A percentile compares a stretch with the other conserved stretches of the same genome.
These are phyloP conservation scores for Tamandua tetradactyla DNA, from an alignment of 2,797 vertebrate genomes.

Conservation along the genomic window DNA sequence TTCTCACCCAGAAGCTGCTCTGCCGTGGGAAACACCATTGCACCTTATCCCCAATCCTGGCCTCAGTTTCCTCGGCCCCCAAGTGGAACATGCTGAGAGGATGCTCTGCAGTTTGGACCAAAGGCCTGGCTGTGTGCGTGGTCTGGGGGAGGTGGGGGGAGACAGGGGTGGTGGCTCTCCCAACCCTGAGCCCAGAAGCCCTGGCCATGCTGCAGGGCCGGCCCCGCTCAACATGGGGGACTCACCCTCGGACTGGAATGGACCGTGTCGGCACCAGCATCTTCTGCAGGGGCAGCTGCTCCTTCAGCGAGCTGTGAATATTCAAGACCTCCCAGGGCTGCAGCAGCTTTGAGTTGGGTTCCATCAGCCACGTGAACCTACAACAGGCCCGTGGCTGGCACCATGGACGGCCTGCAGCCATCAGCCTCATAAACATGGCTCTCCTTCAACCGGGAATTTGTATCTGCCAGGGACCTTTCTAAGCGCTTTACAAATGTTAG, in stretches of 20 bases:
- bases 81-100: neutral
- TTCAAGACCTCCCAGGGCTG: neutral
- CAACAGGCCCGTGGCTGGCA: neutral
- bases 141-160: too few species aligned
- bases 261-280: slow-evolving; percentile 37
- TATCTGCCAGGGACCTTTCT: too few species aligned
- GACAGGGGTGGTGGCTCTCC: neutral
- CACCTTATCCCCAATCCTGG: neutral
- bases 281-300: slow-evolving; percentile 65
- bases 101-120: neutral
- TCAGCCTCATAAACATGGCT: neutral
- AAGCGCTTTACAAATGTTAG: neutral
- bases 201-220: too few species aligned
- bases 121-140: neutral
- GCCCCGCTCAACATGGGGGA: neutral
- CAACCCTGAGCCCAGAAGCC: too few species aligned
- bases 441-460: neutral
- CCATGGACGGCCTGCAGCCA: neutral
- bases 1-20: neutral
- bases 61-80: neutral
- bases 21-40: neutral
- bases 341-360: fast-evolving
- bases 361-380: slow-evolving; percentile 41
- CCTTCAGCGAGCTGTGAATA: fast-evolving
- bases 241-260: slow-evolving; percentile 63